phyloP scores from a whole-genome alignment of 2,888 invertebrate species.

The Oegoconia quadripuncta region DNA sequence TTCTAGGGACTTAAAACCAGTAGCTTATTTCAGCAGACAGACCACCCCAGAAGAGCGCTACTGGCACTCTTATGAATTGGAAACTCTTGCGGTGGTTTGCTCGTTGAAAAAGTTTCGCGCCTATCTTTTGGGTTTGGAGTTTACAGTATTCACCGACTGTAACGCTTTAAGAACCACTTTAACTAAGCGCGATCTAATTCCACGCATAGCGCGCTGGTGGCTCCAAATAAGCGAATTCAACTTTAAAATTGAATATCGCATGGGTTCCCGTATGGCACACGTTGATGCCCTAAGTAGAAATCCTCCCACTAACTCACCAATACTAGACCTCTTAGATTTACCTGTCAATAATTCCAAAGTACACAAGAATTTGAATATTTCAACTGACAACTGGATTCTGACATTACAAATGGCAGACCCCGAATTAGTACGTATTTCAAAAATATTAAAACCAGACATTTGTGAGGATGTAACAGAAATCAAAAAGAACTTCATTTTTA shows the following conservation, averaged over 20 bases:
- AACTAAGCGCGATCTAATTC: constrained; percentile 20
- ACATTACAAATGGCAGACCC: not conserved
- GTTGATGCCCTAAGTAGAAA: constrained; percentile 36
- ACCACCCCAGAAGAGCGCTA: constrained; percentile 15
- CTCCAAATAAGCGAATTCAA: constrained; percentile 29
- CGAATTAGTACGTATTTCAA: not conserved
- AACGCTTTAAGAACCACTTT: constrained; percentile 6
- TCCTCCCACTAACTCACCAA: not conserved
- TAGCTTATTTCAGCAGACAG: constrained; percentile 12
- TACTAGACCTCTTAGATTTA: not conserved
- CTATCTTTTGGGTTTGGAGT: constrained; percentile 15
- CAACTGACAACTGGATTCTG: not conserved
- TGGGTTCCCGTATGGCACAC: constrained; percentile 27
- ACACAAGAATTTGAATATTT: too few species aligned
- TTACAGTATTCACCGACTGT: constrained; percentile 20
- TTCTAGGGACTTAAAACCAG: constrained; percentile 3
- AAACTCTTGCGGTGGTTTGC: constrained; percentile 12
- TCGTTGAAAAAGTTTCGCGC: constrained; percentile 14
- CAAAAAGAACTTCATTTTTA: not conserved
- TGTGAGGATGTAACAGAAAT: not conserved
- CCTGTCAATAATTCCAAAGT: not conserved
- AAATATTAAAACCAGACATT: not conserved
- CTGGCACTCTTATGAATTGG: constrained; percentile 13
- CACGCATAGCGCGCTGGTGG: constrained; percentile 37
- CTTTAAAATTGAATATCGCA: constrained; percentile 26